phyloP scores from a whole-genome alignment of 1,140 invertebrate species.

The Sweltsa coloradensis region DNA sequence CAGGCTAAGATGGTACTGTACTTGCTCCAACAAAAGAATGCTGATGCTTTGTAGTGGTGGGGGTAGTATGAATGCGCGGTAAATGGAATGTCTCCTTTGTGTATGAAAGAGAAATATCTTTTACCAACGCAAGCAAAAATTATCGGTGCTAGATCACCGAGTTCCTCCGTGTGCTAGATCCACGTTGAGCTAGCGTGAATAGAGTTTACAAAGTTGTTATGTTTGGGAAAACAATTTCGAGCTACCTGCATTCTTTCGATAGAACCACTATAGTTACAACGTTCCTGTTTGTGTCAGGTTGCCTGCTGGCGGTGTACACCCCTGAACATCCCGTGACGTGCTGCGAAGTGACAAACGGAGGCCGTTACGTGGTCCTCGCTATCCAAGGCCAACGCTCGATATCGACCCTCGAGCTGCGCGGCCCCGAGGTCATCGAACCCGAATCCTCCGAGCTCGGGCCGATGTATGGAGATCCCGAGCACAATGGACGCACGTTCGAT shows the following conservation, averaged over 20 bases:
- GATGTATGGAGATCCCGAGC: slow-evolving; percentile 19
- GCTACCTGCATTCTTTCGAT: too few relatives aligned
- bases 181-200: too few relatives aligned
- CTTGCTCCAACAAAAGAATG: neutral
- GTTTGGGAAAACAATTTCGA: too few relatives aligned
- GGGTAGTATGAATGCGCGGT: too few relatives aligned
- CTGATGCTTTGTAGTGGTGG: too few relatives aligned
- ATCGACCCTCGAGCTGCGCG: slow-evolving; percentile 46
- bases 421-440: slow-evolving; percentile 29
- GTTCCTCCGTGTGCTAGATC: too few relatives aligned
- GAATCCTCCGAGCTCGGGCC: slow-evolving; percentile 25
- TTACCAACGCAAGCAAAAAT: too few relatives aligned
- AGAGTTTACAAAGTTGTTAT: too few relatives aligned
- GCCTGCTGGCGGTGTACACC: slow-evolving; percentile 64
- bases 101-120: too few relatives aligned
- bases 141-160: too few relatives aligned
- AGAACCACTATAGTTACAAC: neutral
- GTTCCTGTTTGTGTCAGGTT: slow-evolving; percentile 37
- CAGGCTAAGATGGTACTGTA: neutral
- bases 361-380: slow-evolving; percentile 55
- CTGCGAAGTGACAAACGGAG: slow-evolving; percentile 60
- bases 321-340: slow-evolving; percentile 58
- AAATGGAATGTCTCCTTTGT: too few relatives aligned
- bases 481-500: slow-evolving; percentile 27
- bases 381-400: slow-evolving; percentile 45